Conservation (phyloP, 2,888 invertebrate species). For the Athalia rosae region DNA sequence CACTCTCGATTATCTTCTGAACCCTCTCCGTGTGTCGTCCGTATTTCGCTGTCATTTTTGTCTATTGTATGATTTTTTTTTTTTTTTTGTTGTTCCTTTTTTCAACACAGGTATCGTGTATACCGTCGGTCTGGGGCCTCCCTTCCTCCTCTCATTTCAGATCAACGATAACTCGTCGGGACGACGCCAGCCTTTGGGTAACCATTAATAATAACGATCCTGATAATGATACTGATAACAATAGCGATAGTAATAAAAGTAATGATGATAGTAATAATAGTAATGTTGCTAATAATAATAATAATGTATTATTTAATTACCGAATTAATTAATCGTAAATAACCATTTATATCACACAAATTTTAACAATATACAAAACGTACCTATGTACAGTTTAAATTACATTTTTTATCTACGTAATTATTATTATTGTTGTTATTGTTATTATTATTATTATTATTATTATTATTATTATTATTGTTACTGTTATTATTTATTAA, state of each 20-base stretch:
- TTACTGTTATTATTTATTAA: slow-evolving; percentile 20
- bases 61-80: no score
- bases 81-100: no score
- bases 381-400: slow-evolving; percentile 73
- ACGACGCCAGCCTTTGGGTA: slow-evolving; percentile 34
- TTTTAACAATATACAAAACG: slow-evolving; percentile 74
- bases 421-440: slow-evolving; percentile 38
- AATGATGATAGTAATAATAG: slow-evolving; percentile 15
- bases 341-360: slow-evolving; percentile 74
- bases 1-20: no score
- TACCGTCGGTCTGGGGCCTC: slow-evolving; percentile 52
- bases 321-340: slow-evolving; percentile 64
- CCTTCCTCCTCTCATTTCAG: slow-evolving; percentile 44
- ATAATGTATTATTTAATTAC: slow-evolving; percentile 40
- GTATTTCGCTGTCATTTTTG: no score
- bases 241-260: slow-evolving; percentile 12
- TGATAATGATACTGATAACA: slow-evolving; percentile 26
- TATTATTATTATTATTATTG: slow-evolving; percentile 34
- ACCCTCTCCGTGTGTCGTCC: no score
- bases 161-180: slow-evolving; percentile 50
- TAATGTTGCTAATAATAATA: slow-evolving; percentile 24
- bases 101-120: slow-evolving; percentile 55
- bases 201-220: slow-evolving; percentile 33
- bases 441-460: slow-evolving; percentile 26
- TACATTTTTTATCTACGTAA: slow-evolving; percentile 58